Percentiles rank a stretch among this genome's conserved stretches.
Evolutionary conservation across 2,113 vertebrate species (phyloP).

Genomic region (Tupaia tana): DNA sequence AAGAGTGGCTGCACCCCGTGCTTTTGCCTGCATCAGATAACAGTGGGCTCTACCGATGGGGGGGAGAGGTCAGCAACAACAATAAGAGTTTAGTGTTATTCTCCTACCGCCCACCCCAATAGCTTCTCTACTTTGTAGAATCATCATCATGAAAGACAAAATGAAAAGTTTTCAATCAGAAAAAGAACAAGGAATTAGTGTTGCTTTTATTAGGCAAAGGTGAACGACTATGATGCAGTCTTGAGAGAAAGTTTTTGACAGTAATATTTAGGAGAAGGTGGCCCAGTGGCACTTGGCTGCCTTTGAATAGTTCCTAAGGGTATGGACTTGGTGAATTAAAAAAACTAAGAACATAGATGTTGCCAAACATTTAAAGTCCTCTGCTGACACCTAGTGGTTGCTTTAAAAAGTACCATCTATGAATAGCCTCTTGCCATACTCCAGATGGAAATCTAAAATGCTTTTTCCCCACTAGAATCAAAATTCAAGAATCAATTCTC

Average conservation of each 20-base stretch:
- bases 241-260: slow-evolving; percentile 43
- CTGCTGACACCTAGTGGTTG: slow-evolving; percentile 67
- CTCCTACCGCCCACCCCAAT: fast-evolving
- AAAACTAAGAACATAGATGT: neutral
- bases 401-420: slow-evolving; percentile 42
- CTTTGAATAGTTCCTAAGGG: slow-evolving; percentile 8
- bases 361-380: neutral
- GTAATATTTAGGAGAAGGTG: neutral
- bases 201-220: slow-evolving; percentile 45
- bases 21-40: neutral
- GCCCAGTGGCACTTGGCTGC: neutral
- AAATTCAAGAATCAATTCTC: slow-evolving; percentile 1
- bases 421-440: neutral
- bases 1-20: neutral
- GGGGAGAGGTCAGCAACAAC: neutral
- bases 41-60: neutral
- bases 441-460: slow-evolving; percentile 1
- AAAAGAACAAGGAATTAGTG: neutral
- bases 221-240: neutral
- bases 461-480: neutral
- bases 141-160: neutral
- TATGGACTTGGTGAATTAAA: neutral
- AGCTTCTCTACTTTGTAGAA: neutral
- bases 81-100: slow-evolving; percentile 9
- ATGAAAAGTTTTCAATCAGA: slow-evolving; percentile 42